These are phyloP conservation scores for Cotesia glomerata DNA, from an alignment of 1,140 invertebrate genomes.

Conservation along the genomic window DNA sequence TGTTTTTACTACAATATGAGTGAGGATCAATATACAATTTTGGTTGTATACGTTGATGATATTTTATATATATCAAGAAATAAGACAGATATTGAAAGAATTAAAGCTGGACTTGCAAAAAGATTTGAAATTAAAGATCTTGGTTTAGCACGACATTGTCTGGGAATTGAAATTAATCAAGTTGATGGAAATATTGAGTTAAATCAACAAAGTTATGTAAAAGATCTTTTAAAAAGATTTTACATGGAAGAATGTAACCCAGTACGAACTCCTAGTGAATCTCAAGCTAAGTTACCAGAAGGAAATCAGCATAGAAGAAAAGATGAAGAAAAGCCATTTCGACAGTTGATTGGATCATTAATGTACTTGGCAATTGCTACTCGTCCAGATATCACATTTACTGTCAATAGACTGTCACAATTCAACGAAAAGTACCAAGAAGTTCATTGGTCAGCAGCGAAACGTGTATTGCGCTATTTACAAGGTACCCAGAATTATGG, in stretches of 20 bases:
- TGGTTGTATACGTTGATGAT: conserved; percentile 49
- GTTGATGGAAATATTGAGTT: conserved; percentile 4
- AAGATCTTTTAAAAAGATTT: conserved; percentile 47
- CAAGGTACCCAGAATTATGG: conserved; percentile 45
- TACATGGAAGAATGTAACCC: conserved; percentile 50
- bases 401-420: conserved; percentile 44
- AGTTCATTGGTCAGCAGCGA: conserved; percentile 48
- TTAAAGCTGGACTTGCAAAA: conserved; percentile 26
- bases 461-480: conserved; percentile 53
- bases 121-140: conserved; percentile 39
- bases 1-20: background rate
- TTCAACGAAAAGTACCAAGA: conserved; percentile 40
- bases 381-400: conserved; percentile 54
- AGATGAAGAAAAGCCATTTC: conserved; percentile 27
- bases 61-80: conserved; percentile 44
- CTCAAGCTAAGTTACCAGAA: background rate
- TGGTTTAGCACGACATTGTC: conserved; percentile 27
- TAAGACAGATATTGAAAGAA: conserved; percentile 6
- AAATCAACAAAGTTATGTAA: conserved; percentile 41
- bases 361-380: conserved; percentile 49
- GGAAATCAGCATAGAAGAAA: background rate
- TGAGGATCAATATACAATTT: background rate
- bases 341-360: conserved; percentile 47
- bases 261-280: conserved; percentile 46
- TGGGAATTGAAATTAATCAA: conserved; percentile 34